Percentiles rank a stretch among this genome's conserved stretches.
Evolutionary conservation across 2,113 vertebrate species (phyloP).

Genomic region (Pituophis catenifer): DNA sequence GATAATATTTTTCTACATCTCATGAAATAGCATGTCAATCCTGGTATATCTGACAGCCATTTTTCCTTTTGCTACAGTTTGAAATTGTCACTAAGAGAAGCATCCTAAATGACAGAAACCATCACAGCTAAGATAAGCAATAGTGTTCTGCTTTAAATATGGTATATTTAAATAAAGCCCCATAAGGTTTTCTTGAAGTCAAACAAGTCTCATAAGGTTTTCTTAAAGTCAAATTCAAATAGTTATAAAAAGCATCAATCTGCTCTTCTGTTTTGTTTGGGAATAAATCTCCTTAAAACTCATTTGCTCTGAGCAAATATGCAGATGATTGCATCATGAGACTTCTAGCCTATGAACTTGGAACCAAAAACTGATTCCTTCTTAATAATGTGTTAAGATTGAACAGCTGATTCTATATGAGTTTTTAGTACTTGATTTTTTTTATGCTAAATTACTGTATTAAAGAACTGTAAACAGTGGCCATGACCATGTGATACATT

Average conservation of each 20-base stretch:
- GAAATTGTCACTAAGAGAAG: background rate
- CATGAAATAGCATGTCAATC: background rate
- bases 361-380: background rate
- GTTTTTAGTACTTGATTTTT: background rate
- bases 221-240: background rate
- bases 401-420: background rate
- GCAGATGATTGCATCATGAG: background rate
- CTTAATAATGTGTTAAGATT: background rate
- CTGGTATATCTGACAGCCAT: background rate
- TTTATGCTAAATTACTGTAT: background rate
- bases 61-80: background rate
- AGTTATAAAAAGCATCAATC: background rate
- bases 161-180: background rate
- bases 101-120: background rate
- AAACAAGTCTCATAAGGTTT: background rate
- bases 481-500: background rate
- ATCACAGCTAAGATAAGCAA: background rate
- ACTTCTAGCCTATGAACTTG: background rate
- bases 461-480: background rate
- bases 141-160: background rate
- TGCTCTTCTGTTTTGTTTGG: background rate
- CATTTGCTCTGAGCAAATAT: background rate
- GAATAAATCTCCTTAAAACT: background rate
- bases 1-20: background rate
- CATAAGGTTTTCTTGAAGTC: no score